Base-by-base conservation (phyloP, 2,797 vertebrate species). In the Parauchenoglanis ngamensis region DNA sequence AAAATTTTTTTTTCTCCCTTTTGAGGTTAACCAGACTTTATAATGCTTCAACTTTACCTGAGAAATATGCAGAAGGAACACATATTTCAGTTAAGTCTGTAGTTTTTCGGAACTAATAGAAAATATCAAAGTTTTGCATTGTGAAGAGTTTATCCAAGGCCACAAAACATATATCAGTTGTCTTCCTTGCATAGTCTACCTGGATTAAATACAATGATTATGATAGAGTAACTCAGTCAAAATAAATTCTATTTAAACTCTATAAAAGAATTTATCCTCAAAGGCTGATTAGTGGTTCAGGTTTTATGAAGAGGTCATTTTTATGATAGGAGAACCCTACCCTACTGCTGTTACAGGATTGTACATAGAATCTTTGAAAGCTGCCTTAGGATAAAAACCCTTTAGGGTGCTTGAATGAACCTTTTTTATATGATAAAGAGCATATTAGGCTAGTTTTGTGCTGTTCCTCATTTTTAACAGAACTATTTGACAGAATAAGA, bases 401-500 rank as follows among this genome's bases (percentile, higher is more conserved):
- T 56, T 78, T 28, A 61, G 4, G 21, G 57, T 44, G 77, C 5
- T 40, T 15, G 5, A 81, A 63, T 63, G 3, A 81, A 63, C 25
- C 19, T 23, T 10, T 46, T 28, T 21, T 35, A 2, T 15, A 49
- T 35, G 6, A 44, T 63, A 35, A 10, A 54, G 23, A 31, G 10
- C 3, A 83, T 21, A 52, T 35, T 67, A 28, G 13, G 25, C 25
- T 81, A 46, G 79, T 46, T 61, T 81, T 63, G 40, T 12, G 35
- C 25, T n/a, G 40, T 8, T 59, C 31, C 31, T 79, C 40, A 23
- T 59, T 59, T 59, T 59, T 7, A 59, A 12, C 13, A 79, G 54
- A 35, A 40, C 19, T 67, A 35, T 35, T 65, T 52, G 46, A 61
- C 61, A 85, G 17, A 87, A 73, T 77, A n/a, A 28, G 7, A 85